Evolutionary conservation across 2,113 vertebrate genomes (phyloP), one percentile per base, ranked within the genome.

Genomic region (Craseonycteris thonglongyai): DNA sequence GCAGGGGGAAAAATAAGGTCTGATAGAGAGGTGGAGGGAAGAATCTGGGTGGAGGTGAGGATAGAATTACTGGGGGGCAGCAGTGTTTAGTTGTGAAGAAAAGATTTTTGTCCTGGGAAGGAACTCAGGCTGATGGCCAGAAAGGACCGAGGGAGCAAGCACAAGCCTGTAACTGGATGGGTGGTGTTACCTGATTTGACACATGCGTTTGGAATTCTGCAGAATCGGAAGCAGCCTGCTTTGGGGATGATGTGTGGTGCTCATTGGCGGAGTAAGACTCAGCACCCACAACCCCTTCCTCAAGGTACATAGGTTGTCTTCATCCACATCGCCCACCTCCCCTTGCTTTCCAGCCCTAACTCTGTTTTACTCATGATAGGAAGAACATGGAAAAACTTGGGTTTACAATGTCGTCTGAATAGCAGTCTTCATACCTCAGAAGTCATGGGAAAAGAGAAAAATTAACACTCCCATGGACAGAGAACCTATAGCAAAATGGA

Each of bases 231-330:
- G 22, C 8, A 33, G 8, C 6, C 65, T 38, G 22, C n/a, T 15
- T 28, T 21, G 2, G 28, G 40, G 38, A 18, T 47, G 3, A 3
- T 45, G 30, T 5, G 12, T 22, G 18, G 2, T 3, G 3, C n/a
- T n/a, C 24, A 61, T 26, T 76, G 26, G 10, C 11, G 9, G 1
- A 26, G 2, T 26, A 63, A 68, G 2, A 6, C 26, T 69, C 8
- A 6, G 59, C 0, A 63, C 2, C 51, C 21, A 51, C 9, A 6
- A 22, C 8, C n/a, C 2, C 15, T 2, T 58, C 11, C 19, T 18
- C 0, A 1, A 10, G 26, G 40, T 7, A 24, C 12, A 0, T 13
- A 18, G 13, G 15, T 33, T 40, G 40, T 26, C 19, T 7, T 24
- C 22, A 14, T 38, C 30, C 9, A 9, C 13, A 6, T 3, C 26